Evolutionary conservation across 2,888 invertebrate species (phyloP).

Genomic region (Coleophora deauratella): DNA sequence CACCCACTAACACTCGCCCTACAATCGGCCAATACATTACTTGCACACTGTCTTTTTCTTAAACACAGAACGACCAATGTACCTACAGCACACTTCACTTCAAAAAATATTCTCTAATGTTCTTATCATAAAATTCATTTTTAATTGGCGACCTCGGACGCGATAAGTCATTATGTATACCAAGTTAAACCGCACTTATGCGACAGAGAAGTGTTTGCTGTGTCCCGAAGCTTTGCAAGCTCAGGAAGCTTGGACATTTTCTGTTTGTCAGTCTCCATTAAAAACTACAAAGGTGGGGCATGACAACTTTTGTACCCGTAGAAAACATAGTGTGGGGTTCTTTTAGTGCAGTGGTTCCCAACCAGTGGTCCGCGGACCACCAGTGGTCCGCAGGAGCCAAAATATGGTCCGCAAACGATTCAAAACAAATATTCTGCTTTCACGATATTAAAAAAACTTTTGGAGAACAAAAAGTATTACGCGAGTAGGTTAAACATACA

Average conservation of each 20-base stretch:
- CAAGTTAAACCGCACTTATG: slow-evolving; percentile 24
- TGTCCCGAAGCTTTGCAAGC: slow-evolving; percentile 49
- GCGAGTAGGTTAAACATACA: too few relatives aligned
- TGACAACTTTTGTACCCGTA: neutral
- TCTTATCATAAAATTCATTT: too few relatives aligned
- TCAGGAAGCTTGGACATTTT: slow-evolving; percentile 50
- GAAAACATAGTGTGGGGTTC: neutral
- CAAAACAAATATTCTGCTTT: too few relatives aligned
- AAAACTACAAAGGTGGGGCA: slow-evolving; percentile 26
- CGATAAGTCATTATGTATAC: too few relatives aligned
- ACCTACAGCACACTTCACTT: neutral
- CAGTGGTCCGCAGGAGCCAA: too few relatives aligned
- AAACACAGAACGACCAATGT: slow-evolving; percentile 21
- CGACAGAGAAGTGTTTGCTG: slow-evolving; percentile 38
- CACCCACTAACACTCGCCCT: slow-evolving; percentile 46
- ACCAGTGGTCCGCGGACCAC: too few relatives aligned
- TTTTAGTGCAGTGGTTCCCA: neutral
- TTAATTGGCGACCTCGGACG: too few relatives aligned
- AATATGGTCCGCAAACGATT: too few relatives aligned
- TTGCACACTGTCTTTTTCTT: slow-evolving; percentile 31
- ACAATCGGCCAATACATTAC: slow-evolving; percentile 57
- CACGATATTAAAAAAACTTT: too few relatives aligned
- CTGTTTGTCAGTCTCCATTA: slow-evolving; percentile 49
- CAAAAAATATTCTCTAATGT: too few relatives aligned
- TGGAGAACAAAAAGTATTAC: too few relatives aligned